Percentiles rank a stretch among this genome's conserved stretches.
phyloP scores from a whole-genome alignment of 2,797 vertebrate genomes.

The Nothura maculosa region DNA sequence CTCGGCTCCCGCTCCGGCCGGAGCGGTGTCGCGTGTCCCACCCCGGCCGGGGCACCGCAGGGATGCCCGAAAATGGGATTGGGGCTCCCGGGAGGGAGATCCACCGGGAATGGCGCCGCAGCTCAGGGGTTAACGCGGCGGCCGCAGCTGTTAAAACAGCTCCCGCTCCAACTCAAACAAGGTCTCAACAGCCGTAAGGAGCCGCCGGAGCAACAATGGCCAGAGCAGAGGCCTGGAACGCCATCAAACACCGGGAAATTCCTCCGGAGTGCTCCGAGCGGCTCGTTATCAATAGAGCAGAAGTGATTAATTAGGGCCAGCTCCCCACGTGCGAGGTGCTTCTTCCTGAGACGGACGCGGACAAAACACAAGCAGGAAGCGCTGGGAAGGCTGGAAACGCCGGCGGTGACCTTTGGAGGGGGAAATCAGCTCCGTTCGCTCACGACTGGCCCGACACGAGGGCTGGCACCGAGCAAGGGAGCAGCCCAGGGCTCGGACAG shows the following conservation, averaged over 20 bases:
- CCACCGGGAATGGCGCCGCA: too few species aligned
- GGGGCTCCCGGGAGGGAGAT: too few species aligned
- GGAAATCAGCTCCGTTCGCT: neutral
- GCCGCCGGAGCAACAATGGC: conserved; percentile 53
- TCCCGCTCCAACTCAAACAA: conserved; percentile 71
- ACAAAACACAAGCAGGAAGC: too few species aligned
- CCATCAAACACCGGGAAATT: neutral
- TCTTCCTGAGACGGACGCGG: neutral
- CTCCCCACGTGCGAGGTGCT: neutral
- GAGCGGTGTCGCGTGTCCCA: too few species aligned
- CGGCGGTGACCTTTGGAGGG: rapidly evolving
- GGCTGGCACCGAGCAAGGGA: too few species aligned
- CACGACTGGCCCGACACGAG: neutral
- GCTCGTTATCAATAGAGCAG: neutral
- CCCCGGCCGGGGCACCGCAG: too few species aligned
- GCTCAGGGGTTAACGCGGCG: conserved; percentile 52
- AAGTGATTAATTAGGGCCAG: neutral
- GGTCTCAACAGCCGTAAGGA: neutral
- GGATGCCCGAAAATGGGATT: too few species aligned
- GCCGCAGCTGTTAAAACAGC: conserved; percentile 75
- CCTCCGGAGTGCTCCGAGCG: neutral
- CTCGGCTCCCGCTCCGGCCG: too few species aligned
- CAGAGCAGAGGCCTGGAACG: neutral
- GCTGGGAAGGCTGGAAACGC: neutral
- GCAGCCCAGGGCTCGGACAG: rapidly evolving